These are phyloP conservation scores for Marasmarcha lunaedactyla DNA, from an alignment of 2,888 invertebrate species.

Conservation along the genomic window DNA sequence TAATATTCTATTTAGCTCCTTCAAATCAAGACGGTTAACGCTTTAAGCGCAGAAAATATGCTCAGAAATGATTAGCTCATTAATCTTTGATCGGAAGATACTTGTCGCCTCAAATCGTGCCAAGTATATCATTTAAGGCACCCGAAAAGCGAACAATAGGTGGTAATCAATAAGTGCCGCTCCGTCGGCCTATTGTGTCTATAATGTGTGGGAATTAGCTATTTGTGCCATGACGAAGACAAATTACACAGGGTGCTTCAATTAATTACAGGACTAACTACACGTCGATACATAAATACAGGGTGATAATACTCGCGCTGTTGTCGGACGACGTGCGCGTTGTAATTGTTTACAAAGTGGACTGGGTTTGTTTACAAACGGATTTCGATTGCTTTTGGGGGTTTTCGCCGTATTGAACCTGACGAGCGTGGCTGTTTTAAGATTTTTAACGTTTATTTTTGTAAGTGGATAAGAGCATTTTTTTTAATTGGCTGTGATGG, in stretches of 20 bases:
- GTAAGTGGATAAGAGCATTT: too few relatives aligned
- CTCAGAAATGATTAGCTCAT: constrained; percentile 16
- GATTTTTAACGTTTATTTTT: too few relatives aligned
- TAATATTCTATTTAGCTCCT: too few relatives aligned
- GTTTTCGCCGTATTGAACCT: too few relatives aligned
- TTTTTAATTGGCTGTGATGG: too few relatives aligned
- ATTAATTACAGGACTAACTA: constrained; percentile 64
- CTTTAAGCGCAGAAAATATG: too few relatives aligned
- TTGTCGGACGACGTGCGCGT: too few relatives aligned
- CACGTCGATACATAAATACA: constrained; percentile 35
- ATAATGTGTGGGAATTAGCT: constrained; percentile 68
- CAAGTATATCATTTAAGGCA: constrained; percentile 58
- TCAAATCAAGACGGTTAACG: too few relatives aligned
- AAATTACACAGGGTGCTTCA: constrained; percentile 56
- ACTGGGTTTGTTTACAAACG: too few relatives aligned
- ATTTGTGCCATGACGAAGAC: constrained; percentile 66
- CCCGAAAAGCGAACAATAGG: constrained; percentile 54
- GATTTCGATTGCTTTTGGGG: too few relatives aligned
- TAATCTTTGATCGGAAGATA: constrained; percentile 32
- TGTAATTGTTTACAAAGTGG: too few relatives aligned
- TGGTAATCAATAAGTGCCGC: constrained; percentile 61
- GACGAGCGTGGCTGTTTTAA: too few relatives aligned
- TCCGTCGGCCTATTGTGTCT: constrained; percentile 51
- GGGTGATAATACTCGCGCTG: background rate
- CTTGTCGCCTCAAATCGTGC: constrained; percentile 42